Percentiles rank a stretch among this genome's conserved stretches.
Conservation (phyloP, 2,888 invertebrate species). For the Callinectes sapidus region DNA sequence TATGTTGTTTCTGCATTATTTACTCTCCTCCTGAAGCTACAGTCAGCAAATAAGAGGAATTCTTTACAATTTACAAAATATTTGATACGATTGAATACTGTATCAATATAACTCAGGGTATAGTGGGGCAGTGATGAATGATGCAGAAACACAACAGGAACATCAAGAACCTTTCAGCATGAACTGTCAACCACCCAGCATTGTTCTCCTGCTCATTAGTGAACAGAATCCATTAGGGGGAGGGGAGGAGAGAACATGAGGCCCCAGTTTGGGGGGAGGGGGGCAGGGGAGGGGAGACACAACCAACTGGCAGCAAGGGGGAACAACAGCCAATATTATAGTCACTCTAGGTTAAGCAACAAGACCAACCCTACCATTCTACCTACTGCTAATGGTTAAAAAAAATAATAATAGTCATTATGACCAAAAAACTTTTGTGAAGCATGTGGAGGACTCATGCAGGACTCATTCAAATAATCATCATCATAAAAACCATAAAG, state of each 20-base stretch:
- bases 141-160: conserved; percentile 3
- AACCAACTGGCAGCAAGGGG: background rate
- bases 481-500: conserved; percentile 3
- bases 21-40: background rate
- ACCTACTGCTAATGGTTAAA: background rate
- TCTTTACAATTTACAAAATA: too few relatives aligned
- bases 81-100: too few relatives aligned
- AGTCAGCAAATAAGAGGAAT: too few relatives aligned
- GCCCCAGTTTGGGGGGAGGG: background rate
- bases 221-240: background rate
- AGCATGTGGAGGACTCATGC: conserved; percentile 19
- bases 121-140: background rate
- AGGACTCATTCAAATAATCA: conserved; percentile 21
- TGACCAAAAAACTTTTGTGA: background rate
- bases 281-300: background rate
- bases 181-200: conserved; percentile 10
- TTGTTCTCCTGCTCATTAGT: conserved; percentile 3
- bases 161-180: background rate
- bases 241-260: background rate
- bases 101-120: too few relatives aligned
- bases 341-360: conserved; percentile 3
- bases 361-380: conserved; percentile 21
- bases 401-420: background rate
- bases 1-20: background rate
- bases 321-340: background rate